These are phyloP conservation scores for Sterrhoptilus dennistouni DNA, from an alignment of 2,113 vertebrate genomes.

Conservation along the genomic window DNA sequence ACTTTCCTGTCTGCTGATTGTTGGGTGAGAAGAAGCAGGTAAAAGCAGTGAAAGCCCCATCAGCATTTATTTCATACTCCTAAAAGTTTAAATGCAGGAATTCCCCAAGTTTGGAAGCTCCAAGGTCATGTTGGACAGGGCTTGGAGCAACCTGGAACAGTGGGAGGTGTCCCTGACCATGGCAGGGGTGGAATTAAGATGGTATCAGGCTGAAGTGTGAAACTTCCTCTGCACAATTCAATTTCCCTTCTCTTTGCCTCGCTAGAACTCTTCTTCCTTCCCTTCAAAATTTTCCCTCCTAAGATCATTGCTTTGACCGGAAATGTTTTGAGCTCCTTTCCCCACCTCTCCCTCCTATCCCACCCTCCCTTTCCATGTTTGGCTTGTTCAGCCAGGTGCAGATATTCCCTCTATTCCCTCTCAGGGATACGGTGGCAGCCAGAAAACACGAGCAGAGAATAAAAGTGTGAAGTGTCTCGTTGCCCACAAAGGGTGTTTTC, in stretches of 20 bases:
- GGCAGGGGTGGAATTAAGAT: not conserved
- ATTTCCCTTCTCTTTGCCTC: not conserved
- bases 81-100: not conserved
- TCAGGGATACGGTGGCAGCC: not conserved
- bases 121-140: accelerated
- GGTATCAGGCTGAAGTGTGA: not conserved
- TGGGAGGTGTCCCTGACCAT: not conserved
- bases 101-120: not conserved
- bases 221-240: not conserved
- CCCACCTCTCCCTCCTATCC: not conserved
- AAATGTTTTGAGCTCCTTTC: not conserved
- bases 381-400: not conserved
- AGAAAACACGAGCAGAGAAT: not conserved
- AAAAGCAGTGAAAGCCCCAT: not conserved
- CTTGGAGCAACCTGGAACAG: not conserved
- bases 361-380: not conserved
- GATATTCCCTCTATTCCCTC: not conserved
- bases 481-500: not conserved
- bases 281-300: not conserved
- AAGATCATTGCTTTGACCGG: not conserved
- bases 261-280: not conserved
- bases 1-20: not conserved
- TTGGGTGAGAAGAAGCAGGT: not conserved
- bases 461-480: not conserved
- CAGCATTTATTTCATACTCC: not conserved